Evolutionary conservation across 2,888 invertebrate genomes (phyloP), one percentile per base, ranked within the genome.

Genomic region (Dicycla oo): DNA sequence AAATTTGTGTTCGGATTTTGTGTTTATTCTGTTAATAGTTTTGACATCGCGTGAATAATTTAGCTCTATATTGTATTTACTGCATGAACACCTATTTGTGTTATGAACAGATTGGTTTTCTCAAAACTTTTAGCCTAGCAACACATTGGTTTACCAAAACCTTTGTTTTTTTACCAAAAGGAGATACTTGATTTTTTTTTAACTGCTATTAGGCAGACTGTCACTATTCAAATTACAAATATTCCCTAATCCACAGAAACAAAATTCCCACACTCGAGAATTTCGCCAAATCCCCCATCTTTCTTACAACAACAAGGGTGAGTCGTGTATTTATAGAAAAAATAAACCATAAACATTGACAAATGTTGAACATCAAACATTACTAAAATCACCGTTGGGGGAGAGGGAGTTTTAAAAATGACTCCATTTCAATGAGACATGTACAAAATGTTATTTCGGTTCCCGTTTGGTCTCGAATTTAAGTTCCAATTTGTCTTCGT

Each of bases 351-450:
- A 91, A 91, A 92, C 92, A 91, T 90, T 91, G 90, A 93, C 91
- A 92, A 93, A 94, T 92, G 91, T 89, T 89, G 89, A 91, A 93
- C 93, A 92, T 90, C 89, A 87, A 88, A 90, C 81, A 84, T 85
- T 79, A 86, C 88, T 89, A 88, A 86, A 88, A 86, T 85, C 87
- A 83, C 76, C 77, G 78, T 69, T 84, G 81, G 85, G 88, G 88
- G 89, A 87, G 90, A 54, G 89, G 88, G 87, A 89, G 87, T 86
- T 91, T 93, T 92, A 92, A 94, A 94, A 94, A 93, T 93, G 89
- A 91, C 90, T 92, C 87, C 86, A 91, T 92, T 92, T 91, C 88
- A 87, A 89, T 88, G 84, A 85, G 89, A 91, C 91, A 87, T 87
- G 90, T 88, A 88, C 82, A 86, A 88, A 90, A 86, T 77, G 85